These are phyloP conservation scores for Listronotus bonariensis DNA, from an alignment of 1,140 invertebrate species.

Conservation along the genomic window DNA sequence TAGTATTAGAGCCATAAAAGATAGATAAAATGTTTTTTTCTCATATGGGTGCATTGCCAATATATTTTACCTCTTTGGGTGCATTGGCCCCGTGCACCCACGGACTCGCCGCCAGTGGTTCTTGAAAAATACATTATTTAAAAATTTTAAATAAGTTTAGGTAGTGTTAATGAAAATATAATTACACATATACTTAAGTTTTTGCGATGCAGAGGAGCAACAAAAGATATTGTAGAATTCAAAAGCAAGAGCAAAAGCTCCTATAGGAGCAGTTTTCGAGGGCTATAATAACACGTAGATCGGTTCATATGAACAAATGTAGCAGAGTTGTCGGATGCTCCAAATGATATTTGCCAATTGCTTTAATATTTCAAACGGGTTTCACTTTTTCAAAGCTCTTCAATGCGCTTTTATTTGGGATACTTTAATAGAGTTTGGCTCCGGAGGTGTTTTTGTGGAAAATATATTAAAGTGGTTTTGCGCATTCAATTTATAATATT, in stretches of 20 bases:
- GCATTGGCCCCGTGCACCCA: no score
- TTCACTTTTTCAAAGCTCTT: conserved; percentile 10
- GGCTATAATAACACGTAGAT: conserved; percentile 36
- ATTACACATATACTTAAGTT: conserved; percentile 48
- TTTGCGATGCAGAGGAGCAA: conserved; percentile 39
- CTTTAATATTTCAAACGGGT: conserved; percentile 12
- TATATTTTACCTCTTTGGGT: no score
- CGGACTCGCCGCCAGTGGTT: no score
- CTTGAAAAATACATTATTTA: no score
- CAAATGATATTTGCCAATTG: conserved; percentile 13
- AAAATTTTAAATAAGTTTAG: no score
- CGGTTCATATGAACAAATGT: conserved; percentile 39
- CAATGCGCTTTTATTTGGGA: conserved; percentile 1
- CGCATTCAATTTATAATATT: no score
- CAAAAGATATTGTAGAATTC: conserved; percentile 47
- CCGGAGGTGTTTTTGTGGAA: not conserved
- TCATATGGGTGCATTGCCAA: no score
- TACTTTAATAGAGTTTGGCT: conserved; percentile 2
- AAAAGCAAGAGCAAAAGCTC: conserved; percentile 41
- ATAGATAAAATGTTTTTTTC: no score
- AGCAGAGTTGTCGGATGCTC: conserved; percentile 3
- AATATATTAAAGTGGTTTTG: no score
- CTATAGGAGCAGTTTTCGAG: conserved; percentile 34
- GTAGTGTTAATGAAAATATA: no score
- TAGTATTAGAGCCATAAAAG: no score